Conservation (phyloP, 2,888 invertebrate species). For the Folsomia candida region DNA sequence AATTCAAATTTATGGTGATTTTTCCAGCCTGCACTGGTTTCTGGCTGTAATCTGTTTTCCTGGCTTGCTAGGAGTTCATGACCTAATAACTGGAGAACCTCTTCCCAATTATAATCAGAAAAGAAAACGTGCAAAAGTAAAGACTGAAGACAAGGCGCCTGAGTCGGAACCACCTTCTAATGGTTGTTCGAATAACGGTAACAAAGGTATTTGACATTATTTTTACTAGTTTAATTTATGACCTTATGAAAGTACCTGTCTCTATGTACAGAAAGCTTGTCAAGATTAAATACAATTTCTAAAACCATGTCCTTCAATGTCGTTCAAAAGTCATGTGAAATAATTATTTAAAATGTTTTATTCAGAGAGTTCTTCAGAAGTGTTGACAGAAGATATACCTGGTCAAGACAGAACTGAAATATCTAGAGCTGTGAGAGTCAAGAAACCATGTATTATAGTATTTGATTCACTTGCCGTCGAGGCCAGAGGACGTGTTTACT, state of each 20-base stretch:
- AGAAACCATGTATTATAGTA: slow-evolving; percentile 79
- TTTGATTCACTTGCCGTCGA: slow-evolving; percentile 87
- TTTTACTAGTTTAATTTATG: too few species aligned
- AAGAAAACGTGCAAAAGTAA: neutral
- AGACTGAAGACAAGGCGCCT: neutral
- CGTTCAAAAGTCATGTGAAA: neutral
- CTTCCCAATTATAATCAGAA: slow-evolving; percentile 25
- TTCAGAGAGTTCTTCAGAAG: neutral
- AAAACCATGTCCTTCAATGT: neutral
- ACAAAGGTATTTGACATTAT: neutral
- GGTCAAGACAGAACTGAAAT: neutral
- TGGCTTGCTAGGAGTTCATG: slow-evolving; percentile 62
- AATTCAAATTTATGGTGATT: neutral
- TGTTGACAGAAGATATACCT: neutral
- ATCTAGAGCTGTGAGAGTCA: slow-evolving; percentile 23
- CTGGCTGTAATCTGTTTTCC: slow-evolving; percentile 95
- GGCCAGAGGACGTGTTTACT: slow-evolving; percentile 77
- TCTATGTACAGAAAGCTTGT: too few species aligned
- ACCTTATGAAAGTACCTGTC: too few species aligned
- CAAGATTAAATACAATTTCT: neutral
- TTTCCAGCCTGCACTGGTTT: slow-evolving; percentile 84
- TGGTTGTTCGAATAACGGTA: neutral
- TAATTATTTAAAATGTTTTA: neutral
- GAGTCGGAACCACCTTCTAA: neutral
- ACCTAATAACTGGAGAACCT: slow-evolving; percentile 22